phyloP scores from a whole-genome alignment of 2,113 vertebrate genomes.

The Archocentrus centrarchus region DNA sequence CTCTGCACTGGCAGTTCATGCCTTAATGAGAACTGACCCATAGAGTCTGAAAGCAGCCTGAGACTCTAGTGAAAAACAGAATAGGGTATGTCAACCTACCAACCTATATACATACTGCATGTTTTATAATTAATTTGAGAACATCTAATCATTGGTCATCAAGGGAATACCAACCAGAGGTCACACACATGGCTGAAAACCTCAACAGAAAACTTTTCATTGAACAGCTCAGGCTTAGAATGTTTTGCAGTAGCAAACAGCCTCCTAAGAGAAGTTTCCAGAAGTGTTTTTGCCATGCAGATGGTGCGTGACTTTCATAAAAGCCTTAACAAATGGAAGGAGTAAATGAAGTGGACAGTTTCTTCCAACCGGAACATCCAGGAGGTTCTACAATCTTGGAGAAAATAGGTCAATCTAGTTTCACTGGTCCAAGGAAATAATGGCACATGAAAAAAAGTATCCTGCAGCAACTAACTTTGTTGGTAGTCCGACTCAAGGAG shows the following conservation, averaged over 20 bases:
- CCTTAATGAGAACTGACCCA: constrained; percentile 24
- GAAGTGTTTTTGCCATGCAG: constrained; percentile 62
- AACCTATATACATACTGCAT: not conserved
- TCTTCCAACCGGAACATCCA: constrained; percentile 62
- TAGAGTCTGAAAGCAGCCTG: not conserved
- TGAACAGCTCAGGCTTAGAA: constrained; percentile 9
- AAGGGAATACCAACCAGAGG: constrained; percentile 21
- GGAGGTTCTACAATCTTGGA: constrained; percentile 55
- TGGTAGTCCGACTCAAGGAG: constrained; percentile 27
- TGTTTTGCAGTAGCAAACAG: constrained; percentile 30
- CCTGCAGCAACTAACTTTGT: constrained; percentile 45
- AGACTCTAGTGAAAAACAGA: not conserved
- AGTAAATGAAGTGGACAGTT: constrained; percentile 74
- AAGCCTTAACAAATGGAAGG: constrained; percentile 67
- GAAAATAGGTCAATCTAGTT: constrained; percentile 63
- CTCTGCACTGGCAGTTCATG: constrained; percentile 39
- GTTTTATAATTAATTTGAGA: not conserved
- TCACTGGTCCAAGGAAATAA: constrained; percentile 67
- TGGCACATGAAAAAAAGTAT: constrained; percentile 51
- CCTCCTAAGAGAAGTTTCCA: constrained; percentile 37
- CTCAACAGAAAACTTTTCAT: constrained; percentile 26
- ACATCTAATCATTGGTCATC: not conserved
- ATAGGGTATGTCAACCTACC: not conserved
- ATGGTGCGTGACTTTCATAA: constrained; percentile 67
- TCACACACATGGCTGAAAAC: not conserved